Evolutionary conservation across 2,888 invertebrate species (phyloP), one percentile per base, ranked within the genome.

Genomic region (Phortica okadai): DNA sequence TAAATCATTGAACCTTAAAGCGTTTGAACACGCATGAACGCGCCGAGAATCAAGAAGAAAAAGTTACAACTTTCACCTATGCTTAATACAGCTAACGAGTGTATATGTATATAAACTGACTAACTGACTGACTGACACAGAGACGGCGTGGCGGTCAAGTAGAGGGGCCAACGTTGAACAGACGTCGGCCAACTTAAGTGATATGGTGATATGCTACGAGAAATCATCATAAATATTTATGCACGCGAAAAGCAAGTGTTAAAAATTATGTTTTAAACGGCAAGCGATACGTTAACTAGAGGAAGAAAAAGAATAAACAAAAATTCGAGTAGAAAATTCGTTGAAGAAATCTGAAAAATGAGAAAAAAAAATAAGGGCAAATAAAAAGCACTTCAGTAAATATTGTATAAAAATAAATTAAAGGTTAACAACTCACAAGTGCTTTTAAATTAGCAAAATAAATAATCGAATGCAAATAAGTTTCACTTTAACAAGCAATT

Each of bases 141-240:
- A 33, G 33, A 33, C 33, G 33, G 33, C 4, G 33, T 4, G 33
- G 33, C 33, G 33, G 33, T 4, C 33, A 5, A 4, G 33, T 33
- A 0, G 33, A 33, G 33, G 33, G 33, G 33, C 0, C 21, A 33
- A 5, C 33, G 33, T 4, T 33, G 33, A 33, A 2, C 3, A 33
- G 33, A 33, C 33, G 2, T 33, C 33, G 33, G 33, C 4, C 33
- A 1, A 33, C 33, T 4, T 5, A 33, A 25, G 64, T 33, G 21
- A 62, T 62, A 6, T 50, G 70, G n/a, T n/a, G 45, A 14, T 54
- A 45, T 70, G 21, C 33, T 44, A 45, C 41, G 14, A 33, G 33
- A 33, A 54, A 54, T 41, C 21, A 44, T 70, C 54, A 50, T 54
- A 70, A 70, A 70, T 70, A 50, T 70, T 54, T 70, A 50, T 70